These are phyloP conservation scores for Phylloscopus trochilus DNA, from an alignment of 2,113 vertebrate genomes.

Conservation along the genomic window DNA sequence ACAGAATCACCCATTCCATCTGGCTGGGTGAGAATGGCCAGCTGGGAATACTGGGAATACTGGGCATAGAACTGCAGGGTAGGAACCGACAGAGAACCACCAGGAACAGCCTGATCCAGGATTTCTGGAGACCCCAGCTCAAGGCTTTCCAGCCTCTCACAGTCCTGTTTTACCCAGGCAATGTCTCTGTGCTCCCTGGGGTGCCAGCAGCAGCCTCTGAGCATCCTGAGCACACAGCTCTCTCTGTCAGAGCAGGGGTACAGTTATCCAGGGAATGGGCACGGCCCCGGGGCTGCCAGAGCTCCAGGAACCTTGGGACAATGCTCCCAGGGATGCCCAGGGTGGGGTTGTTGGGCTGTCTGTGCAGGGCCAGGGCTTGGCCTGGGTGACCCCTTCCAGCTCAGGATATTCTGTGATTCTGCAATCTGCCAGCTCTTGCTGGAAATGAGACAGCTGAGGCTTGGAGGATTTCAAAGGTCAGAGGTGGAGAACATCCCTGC, in stretches of 20 bases:
- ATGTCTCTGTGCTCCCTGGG: background rate
- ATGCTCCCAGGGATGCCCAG: accelerated
- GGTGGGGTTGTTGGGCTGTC: background rate
- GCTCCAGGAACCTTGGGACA: background rate
- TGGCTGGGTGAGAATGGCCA: background rate
- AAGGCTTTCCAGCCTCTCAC: background rate
- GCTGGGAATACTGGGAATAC: background rate
- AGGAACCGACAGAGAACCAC: background rate
- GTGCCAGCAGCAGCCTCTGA: background rate
- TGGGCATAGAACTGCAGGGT: too few species aligned
- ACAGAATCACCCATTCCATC: background rate
- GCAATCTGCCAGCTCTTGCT: background rate
- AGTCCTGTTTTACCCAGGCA: background rate
- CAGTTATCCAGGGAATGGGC: background rate
- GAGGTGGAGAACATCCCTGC: background rate
- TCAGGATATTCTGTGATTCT: background rate
- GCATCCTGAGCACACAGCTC: background rate
- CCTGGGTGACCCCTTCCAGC: background rate
- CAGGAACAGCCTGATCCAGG: background rate
- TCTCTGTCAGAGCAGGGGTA: background rate
- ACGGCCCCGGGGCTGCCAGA: background rate
- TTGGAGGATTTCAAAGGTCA: background rate
- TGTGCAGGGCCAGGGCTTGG: background rate
- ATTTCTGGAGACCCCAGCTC: background rate
- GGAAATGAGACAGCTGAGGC: background rate